Evolutionary conservation across 2,888 invertebrate species (phyloP).

Genomic region (Onthophagus sagittarius): DNA sequence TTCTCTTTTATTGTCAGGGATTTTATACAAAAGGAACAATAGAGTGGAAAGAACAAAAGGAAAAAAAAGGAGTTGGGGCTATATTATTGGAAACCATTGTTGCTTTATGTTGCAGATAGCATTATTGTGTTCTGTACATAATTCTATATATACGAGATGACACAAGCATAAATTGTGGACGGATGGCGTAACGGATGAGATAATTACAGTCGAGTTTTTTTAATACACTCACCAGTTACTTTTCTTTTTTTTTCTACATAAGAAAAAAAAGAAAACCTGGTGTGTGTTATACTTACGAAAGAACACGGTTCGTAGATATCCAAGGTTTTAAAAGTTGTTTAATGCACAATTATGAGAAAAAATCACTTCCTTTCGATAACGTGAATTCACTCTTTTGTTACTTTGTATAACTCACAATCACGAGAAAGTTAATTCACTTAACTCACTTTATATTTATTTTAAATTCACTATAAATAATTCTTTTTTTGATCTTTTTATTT

Average conservation of each 20-base stretch:
- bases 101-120: neutral
- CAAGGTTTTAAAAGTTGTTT: neutral
- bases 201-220: neutral
- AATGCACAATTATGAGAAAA: neutral
- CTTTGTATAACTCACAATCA: neutral
- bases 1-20: neutral
- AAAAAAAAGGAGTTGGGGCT: neutral
- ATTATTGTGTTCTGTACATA: neutral
- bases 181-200: neutral
- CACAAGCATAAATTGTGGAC: neutral
- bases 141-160: neutral
- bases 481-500: neutral
- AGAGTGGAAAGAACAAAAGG: neutral
- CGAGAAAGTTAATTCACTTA: constrained; percentile 8
- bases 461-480: neutral
- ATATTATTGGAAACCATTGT: neutral
- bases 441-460: neutral
- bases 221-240: neutral
- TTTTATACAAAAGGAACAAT: neutral
- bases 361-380: neutral
- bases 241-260: neutral
- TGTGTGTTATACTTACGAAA: neutral
- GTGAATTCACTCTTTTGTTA: neutral
- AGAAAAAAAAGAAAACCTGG: neutral
- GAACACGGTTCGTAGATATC: neutral